Evolutionary conservation across 1,140 invertebrate species (phyloP), one percentile per base, ranked within the genome.

Genomic region (Steinernema feltiae): DNA sequence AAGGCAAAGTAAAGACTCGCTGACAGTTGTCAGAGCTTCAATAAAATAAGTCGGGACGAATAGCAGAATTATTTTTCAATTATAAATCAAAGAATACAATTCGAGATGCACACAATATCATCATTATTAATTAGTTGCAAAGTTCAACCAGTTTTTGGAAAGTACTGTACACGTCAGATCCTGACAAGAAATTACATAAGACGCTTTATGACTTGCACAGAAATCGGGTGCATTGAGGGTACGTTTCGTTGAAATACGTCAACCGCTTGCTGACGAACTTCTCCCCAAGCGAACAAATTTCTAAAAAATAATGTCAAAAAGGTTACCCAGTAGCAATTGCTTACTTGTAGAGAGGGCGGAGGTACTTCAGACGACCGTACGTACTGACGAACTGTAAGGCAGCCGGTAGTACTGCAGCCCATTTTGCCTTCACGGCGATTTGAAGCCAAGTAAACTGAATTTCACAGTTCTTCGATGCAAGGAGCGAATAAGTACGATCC

Each of bases 321-420:
- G n/a, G 41, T n/a, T 46, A n/a, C n/a, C n/a, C n/a, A n/a, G 41
- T 12, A n/a, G 41, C 41, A 7, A 12, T 46, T 46, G 72, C 73
- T 81, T 81, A 90, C 89, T 87, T 89, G 86, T 93, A 95, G 63
- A 95, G 89, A 18, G 93, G 93, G 63, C 92, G 88, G 0, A 93
- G 91, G 89, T 91, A 96, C 85, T 95, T 95, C 92, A 95, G 93
- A 76, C 94, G 89, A 71, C 94, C 94, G 84, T 93, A 90, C 27
- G 90, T 89, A 75, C 91, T 93, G 0, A 93, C 90, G 89, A 95
- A 95, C 0, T 90, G 82, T 24, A 95, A 88, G 12, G 91, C 91
- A 1, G 83, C 78, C 0, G 89, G 85, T 30, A 95, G 87, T 80
- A 90, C 90, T 0, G 90, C 87, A 69, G 89, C 82, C 89, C 93